A percentile compares a stretch with the other conserved stretches of the same genome.
Conservation (phyloP, 1,140 invertebrate species). For the Musca domestica region DNA sequence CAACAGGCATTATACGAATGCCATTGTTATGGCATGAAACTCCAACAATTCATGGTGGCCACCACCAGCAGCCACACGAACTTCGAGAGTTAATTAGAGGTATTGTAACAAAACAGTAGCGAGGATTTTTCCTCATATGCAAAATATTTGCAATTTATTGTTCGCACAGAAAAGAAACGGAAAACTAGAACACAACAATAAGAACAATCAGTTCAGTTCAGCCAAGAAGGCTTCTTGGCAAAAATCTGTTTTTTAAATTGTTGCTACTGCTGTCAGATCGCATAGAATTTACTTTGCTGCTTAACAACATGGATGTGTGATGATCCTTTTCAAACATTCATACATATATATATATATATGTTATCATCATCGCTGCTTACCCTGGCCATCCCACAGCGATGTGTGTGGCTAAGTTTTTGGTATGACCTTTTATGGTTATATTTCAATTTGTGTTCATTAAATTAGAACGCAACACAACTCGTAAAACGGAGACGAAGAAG, state of each 20-base stretch:
- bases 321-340: conserved; percentile 10
- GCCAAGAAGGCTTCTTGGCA: no score
- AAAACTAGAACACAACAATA: background rate
- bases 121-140: conserved; percentile 1
- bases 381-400: background rate
- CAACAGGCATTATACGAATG: background rate
- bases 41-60: background rate
- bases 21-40: no score
- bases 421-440: conserved; percentile 22
- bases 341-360: no score
- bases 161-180: background rate
- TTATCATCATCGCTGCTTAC: background rate
- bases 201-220: background rate
- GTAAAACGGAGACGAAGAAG: background rate
- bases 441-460: conserved; percentile 24
- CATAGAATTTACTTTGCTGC: no score
- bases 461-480: conserved; percentile 25
- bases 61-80: background rate
- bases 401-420: conserved; percentile 2
- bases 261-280: no score
- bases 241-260: no score
- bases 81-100: conserved; percentile 10
- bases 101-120: conserved; percentile 4
- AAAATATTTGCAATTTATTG: conserved; percentile 22
- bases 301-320: conserved; percentile 3